Evolutionary conservation across 2,797 vertebrate species (phyloP), one percentile per base, ranked within the genome.

Genomic region (Falco concolor): DNA sequence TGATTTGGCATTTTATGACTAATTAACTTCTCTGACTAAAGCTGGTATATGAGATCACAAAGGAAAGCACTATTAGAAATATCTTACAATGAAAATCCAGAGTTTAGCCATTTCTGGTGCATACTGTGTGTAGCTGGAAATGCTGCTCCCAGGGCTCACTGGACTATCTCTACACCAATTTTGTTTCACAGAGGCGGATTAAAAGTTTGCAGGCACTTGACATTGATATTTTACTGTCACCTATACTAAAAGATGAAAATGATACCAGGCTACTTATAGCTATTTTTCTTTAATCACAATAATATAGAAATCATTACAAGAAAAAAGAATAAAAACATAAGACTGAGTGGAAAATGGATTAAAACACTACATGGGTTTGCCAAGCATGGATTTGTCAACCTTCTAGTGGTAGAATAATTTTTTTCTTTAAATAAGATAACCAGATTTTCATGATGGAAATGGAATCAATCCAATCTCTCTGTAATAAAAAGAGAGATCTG

Each of bases 141-240:
- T 3, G 49, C 30, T 65, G 3, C 5, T 70, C 6, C 40, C 67
- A 59, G 52, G 23, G 40, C 24, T 67, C 32, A 5, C 53, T 49
- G 61, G 11, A 36, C 6, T 1, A 12, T 47, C 36, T 44, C 34
- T 20, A 18, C 22, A 15, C 15, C 25, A 63, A 47, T 45, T 32
- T 34, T 53, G 4, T 13, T 47, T 42, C 42, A 27, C 0, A 1
- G 36, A 19, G 3, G 1, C 0, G 3, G 6, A 61, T 82, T 28
- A 20, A 7, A 84, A 4, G 9, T 19, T 14, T 56, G 22, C 20
- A 2, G 20, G 8, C 24, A 25, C 3, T 23, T 52, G 6, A 10
- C 27, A 15, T 10, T 19, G 20, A 13, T 13, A 19, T 25, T 9
- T 3, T 64, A 49, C 38, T 76, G 27, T 17, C 38, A 68, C 13